Evolutionary conservation across 1,140 invertebrate genomes (phyloP), one percentile per base, ranked within the genome.

Genomic region (Euwallacea similis): DNA sequence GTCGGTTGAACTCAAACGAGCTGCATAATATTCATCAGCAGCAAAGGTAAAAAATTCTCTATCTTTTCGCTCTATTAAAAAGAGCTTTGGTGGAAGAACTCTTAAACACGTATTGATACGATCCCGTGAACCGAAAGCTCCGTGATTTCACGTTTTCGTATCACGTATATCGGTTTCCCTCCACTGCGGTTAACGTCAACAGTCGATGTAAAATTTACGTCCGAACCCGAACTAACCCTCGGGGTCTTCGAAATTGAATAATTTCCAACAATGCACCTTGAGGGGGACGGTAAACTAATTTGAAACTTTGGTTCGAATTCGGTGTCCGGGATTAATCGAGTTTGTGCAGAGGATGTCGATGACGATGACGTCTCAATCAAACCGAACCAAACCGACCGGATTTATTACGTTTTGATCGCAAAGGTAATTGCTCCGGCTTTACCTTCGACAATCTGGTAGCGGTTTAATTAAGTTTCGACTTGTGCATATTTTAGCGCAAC

Each of bases 141-240:
- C 21, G 21, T 33, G 54, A 56, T 56, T 56, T 56, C 54, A 56
- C 54, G 54, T 13, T 56, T 56, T 56, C 54, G 16, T 16, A 16
- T 56, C 54, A 56, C 54, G 54, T 56, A 56, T 56, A 33, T 33
- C 54, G 11, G 54, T 56, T 56, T 13, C 11, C 11, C 16, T 56
- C 54, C 54, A 13, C 16, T 56, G 54, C 15, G 54, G 54, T 56
- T 56, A 56, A 56, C 54, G 54, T 56, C 54, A 56, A 56, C 54
- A 56, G 15, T 56, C 54, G 15, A 56, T 56, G 54, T 56, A 56
- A 56, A 56, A 56, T 56, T 56, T 56, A 56, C 16, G 54, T 56
- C 8, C 15, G 15, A 56, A 56, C 54, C 54, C 46, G 9, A 50
- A 13, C 46, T 56, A 16, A 16, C 8, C 54, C 54, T 16, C 11